A percentile compares a stretch with the other conserved stretches of the same genome.
phyloP scores from a whole-genome alignment of 2,113 vertebrate species.

The Cyanoderma ruficeps region DNA sequence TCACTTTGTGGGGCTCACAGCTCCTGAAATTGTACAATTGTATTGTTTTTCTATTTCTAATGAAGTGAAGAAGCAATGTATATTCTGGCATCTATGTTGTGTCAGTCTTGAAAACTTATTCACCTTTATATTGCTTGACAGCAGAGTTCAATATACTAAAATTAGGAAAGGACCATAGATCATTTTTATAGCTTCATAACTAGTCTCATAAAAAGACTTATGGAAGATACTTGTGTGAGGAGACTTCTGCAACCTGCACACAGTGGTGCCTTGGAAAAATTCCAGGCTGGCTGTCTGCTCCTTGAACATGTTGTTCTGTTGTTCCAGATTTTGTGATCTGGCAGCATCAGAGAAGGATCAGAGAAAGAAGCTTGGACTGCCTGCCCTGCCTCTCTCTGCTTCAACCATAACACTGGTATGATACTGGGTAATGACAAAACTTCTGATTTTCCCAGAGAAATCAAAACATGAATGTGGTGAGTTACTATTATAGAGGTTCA shows the following conservation, averaged over 20 bases:
- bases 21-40: background rate
- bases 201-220: background rate
- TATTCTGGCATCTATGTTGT: background rate
- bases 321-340: background rate
- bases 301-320: background rate
- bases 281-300: background rate
- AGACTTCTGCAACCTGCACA: background rate
- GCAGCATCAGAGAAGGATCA: fast-evolving
- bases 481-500: background rate
- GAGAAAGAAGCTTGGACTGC: background rate
- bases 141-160: background rate
- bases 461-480: background rate
- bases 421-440: background rate
- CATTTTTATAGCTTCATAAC: background rate
- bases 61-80: background rate
- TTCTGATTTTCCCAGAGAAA: background rate
- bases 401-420: background rate
- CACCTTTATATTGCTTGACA: background rate
- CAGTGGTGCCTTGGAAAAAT: background rate
- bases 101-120: background rate
- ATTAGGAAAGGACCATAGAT: background rate
- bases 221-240: background rate
- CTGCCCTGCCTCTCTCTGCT: background rate
- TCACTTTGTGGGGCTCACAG: background rate
- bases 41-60: background rate